phyloP scores from a whole-genome alignment of 1,140 invertebrate species.

The Spodoptera frugiperda region DNA sequence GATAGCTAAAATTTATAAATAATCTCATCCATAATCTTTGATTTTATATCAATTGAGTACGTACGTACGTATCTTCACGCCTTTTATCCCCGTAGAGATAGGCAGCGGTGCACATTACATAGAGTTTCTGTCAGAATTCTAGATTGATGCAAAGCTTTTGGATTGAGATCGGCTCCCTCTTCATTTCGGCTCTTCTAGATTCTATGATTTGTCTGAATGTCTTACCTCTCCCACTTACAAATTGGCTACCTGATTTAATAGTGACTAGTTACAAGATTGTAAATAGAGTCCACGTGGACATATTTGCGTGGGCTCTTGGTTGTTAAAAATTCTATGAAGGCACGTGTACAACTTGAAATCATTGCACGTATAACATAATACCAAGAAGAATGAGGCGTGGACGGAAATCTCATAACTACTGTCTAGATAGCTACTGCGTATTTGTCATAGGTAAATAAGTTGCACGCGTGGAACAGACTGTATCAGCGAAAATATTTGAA shows the following conservation, averaged over 20 bases:
- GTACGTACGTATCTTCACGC: no score
- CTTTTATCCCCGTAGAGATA: no score
- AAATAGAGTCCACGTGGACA: conserved; percentile 6
- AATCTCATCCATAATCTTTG: no score
- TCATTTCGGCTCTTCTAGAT: no score
- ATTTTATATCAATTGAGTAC: no score
- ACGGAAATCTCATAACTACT: neutral
- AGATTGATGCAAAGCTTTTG: no score
- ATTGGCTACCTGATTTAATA: neutral
- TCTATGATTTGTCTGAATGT: no score
- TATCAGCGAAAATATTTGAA: neutral
- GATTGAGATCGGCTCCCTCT: no score
- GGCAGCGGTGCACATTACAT: no score
- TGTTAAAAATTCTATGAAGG: conserved; percentile 19
- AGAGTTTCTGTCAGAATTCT: no score
- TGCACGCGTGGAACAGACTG: neutral
- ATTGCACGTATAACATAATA: conserved; percentile 11
- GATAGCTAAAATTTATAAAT: no score
- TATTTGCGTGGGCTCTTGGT: neutral
- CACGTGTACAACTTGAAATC: conserved; percentile 11
- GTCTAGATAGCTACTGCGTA: conserved; percentile 3
- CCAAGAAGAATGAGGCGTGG: neutral
- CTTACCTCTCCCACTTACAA: no score
- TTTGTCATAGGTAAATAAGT: neutral
- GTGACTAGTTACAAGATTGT: neutral